phyloP scores from a whole-genome alignment of 92 coral and sea anemone genomes.

The Palythoa grandis region DNA sequence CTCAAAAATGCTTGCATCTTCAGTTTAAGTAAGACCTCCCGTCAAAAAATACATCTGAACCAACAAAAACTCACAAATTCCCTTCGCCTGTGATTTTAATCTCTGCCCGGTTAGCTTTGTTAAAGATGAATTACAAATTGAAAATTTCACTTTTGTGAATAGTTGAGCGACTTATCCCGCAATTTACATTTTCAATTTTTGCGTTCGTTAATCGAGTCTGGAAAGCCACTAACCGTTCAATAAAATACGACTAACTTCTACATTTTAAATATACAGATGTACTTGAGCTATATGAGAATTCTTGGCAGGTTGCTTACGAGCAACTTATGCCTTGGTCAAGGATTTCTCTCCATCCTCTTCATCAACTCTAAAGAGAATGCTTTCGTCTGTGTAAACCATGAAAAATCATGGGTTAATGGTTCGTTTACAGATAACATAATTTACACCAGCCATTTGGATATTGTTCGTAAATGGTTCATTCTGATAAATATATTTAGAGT shows the following conservation, averaged over 20 bases:
- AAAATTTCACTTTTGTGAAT: conserved; percentile 71
- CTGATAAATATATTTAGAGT: conserved; percentile 68
- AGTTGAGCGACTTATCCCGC: conserved; percentile 34
- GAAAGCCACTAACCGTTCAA: conserved; percentile 79
- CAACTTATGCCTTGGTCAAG: conserved; percentile 65
- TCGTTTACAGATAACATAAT: conserved; percentile 73
- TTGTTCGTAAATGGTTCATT: conserved; percentile 74
- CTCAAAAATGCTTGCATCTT: conserved; percentile 53
- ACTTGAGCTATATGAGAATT: conserved; percentile 73
- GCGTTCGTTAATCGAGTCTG: conserved; percentile 28
- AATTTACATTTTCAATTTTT: conserved; percentile 40
- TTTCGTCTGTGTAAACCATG: conserved; percentile 51
- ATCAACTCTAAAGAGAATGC: conserved; percentile 46
- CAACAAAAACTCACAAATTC: conserved; percentile 74
- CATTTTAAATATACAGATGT: conserved; percentile 73
- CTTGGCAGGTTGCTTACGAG: conserved; percentile 70
- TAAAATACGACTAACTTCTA: conserved; percentile 65
- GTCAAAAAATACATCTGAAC: conserved; percentile 60
- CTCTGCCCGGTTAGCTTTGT: conserved; percentile 88
- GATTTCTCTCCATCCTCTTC: conserved; percentile 49
- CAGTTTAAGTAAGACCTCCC: conserved; percentile 25
- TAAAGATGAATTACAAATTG: conserved; percentile 83
- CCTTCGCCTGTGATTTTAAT: conserved; percentile 86
- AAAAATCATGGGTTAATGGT: conserved; percentile 38
- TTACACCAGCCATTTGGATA: conserved; percentile 79